phyloP scores from a whole-genome alignment of 2,888 invertebrate genomes.

The Nomada goodeniana region DNA sequence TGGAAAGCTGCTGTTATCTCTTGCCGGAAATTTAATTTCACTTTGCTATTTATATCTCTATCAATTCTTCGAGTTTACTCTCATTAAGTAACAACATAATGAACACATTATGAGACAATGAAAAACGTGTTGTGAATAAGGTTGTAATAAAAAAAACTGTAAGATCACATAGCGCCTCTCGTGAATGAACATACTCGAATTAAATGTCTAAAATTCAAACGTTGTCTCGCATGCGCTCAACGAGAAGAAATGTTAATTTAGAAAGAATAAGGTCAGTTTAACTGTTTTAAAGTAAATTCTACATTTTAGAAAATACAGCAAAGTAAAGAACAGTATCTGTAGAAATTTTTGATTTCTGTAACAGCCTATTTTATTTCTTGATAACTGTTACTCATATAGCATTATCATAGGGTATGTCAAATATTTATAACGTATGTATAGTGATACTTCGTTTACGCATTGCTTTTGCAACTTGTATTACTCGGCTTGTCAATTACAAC shows the following conservation, averaged over 20 bases:
- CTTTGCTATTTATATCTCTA: constrained; percentile 41
- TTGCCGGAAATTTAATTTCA: constrained; percentile 47
- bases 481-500: constrained; percentile 72
- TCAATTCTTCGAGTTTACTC: constrained; percentile 27
- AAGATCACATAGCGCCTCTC: constrained; percentile 1
- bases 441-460: constrained; percentile 70
- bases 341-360: constrained; percentile 67
- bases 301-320: constrained; percentile 52
- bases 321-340: constrained; percentile 59
- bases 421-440: constrained; percentile 76
- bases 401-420: constrained; percentile 77
- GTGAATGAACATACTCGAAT: constrained; percentile 23
- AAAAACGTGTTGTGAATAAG: constrained; percentile 26
- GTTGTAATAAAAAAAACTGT: constrained; percentile 18
- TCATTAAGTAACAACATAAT: constrained; percentile 27
- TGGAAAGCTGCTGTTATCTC: constrained; percentile 49
- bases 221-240: constrained; percentile 30
- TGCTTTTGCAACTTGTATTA: constrained; percentile 72
- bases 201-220: constrained; percentile 41
- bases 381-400: constrained; percentile 76
- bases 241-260: constrained; percentile 46
- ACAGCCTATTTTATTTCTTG: constrained; percentile 66
- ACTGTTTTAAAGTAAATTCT: constrained; percentile 49
- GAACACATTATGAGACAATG: constrained; percentile 34
- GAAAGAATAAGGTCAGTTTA: constrained; percentile 51